These are phyloP conservation scores for Danio albolineatus DNA, from an alignment of 2,797 vertebrate genomes.

Conservation along the genomic window DNA sequence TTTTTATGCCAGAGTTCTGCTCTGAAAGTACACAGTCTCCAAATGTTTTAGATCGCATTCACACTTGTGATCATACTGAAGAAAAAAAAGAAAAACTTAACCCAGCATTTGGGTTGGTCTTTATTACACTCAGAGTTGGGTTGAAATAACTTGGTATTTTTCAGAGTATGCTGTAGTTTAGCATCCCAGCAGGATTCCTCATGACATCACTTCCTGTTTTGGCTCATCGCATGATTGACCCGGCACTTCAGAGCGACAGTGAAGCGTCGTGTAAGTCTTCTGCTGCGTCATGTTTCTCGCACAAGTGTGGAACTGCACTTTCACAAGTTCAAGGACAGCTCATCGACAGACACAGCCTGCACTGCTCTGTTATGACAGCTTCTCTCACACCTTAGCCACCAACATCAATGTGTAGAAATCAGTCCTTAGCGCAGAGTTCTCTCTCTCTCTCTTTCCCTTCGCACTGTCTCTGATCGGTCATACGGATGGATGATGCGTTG, in stretches of 20 bases:
- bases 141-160: no score
- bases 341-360: constrained; percentile 19
- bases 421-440: constrained; percentile 24
- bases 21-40: no score
- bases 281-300: background rate
- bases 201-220: constrained; percentile 33
- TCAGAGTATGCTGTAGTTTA: background rate
- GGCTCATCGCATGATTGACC: background rate
- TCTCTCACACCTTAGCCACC: constrained; percentile 48
- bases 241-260: background rate
- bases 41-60: no score
- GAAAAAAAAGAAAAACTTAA: no score
- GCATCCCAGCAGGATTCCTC: background rate
- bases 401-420: constrained; percentile 29
- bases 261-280: background rate
- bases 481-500: constrained; percentile 54
- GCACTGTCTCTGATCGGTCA: constrained; percentile 47
- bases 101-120: no score
- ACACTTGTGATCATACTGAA: no score
- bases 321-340: constrained; percentile 51
- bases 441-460: constrained; percentile 31
- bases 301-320: constrained; percentile 18
- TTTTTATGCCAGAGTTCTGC: no score
- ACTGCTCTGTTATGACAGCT: constrained; percentile 44
- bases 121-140: no score